A percentile compares a stretch with the other conserved stretches of the same genome.
phyloP scores from a whole-genome alignment of 2,888 invertebrate genomes.

The Nomada fucata region DNA sequence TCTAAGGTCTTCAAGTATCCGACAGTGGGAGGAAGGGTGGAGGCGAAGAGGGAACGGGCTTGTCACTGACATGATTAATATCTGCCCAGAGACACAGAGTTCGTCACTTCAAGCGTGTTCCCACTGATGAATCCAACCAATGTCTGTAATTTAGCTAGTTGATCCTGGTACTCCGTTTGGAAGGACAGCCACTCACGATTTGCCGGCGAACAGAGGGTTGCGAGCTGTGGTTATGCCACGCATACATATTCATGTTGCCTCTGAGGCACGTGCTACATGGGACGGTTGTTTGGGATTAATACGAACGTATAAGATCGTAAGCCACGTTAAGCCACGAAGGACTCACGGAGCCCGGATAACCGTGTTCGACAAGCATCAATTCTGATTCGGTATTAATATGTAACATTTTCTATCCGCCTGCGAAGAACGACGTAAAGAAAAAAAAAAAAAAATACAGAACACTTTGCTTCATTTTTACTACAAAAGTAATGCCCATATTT shows the following conservation, averaged over 20 bases:
- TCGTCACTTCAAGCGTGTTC: constrained; percentile 61
- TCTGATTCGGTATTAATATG: neutral
- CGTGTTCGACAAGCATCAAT: constrained; percentile 56
- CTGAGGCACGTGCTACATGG: constrained; percentile 60
- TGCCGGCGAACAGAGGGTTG: constrained; percentile 60
- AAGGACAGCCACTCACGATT: constrained; percentile 68
- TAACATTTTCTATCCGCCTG: neutral
- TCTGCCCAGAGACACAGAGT: constrained; percentile 55
- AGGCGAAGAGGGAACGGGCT: constrained; percentile 31
- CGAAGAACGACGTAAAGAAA: too few species aligned
- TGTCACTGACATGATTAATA: constrained; percentile 64
- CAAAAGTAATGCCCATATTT: too few species aligned
- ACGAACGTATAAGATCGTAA: constrained; percentile 71
- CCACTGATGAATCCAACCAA: constrained; percentile 62
- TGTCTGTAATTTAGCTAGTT: constrained; percentile 68
- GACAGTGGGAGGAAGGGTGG: constrained; percentile 28
- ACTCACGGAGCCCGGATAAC: constrained; percentile 61
- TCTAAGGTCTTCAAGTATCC: constrained; percentile 39
- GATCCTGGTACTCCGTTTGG: constrained; percentile 62
- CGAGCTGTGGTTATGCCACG: constrained; percentile 60
- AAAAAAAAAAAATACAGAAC: too few species aligned
- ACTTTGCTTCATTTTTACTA: too few species aligned
- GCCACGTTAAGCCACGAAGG: constrained; percentile 69
- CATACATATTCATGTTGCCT: constrained; percentile 74
- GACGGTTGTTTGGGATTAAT: constrained; percentile 74